phyloP scores from a whole-genome alignment of 2,888 invertebrate genomes.

The Drosophila nigricruria region DNA sequence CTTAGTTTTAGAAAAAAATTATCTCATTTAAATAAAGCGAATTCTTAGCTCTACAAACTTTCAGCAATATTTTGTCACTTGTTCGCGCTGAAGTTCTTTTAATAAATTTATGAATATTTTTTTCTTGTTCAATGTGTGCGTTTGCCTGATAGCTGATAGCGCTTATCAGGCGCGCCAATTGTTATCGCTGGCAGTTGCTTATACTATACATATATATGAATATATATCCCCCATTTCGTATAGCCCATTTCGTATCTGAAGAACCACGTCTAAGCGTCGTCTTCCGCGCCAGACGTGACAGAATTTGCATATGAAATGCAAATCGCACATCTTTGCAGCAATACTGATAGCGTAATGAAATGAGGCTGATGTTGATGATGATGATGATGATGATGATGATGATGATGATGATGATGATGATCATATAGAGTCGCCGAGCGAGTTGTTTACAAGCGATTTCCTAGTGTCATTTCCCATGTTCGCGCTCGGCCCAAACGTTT shows the following conservation, averaged over 20 bases:
- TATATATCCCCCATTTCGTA: constrained; percentile 5
- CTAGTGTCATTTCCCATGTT: constrained; percentile 79
- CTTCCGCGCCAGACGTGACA: constrained; percentile 67
- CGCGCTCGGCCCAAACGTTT: constrained; percentile 64
- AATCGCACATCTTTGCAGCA: constrained; percentile 39
- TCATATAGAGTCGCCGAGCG: constrained; percentile 34
- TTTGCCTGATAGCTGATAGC: constrained; percentile 7
- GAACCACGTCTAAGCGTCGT: constrained; percentile 69
- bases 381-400: constrained; percentile 21
- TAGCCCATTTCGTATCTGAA: constrained; percentile 32
- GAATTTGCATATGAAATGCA: constrained; percentile 64
- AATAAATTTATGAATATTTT: background rate
- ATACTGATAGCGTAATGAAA: constrained; percentile 30
- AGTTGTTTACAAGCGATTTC: constrained; percentile 77
- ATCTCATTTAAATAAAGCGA: too few species aligned
- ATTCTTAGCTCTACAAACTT: background rate
- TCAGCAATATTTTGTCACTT: background rate
- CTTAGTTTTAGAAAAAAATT: too few species aligned
- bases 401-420: constrained; percentile 5
- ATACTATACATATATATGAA: background rate
- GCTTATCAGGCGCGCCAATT: constrained; percentile 8
- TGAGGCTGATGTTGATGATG: constrained; percentile 14
- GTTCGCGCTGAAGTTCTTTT: constrained; percentile 6
- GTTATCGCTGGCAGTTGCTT: constrained; percentile 27
- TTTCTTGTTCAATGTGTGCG: background rate